Evolutionary conservation across 2,113 vertebrate genomes (phyloP).

Genomic region (Scopus umbretta): DNA sequence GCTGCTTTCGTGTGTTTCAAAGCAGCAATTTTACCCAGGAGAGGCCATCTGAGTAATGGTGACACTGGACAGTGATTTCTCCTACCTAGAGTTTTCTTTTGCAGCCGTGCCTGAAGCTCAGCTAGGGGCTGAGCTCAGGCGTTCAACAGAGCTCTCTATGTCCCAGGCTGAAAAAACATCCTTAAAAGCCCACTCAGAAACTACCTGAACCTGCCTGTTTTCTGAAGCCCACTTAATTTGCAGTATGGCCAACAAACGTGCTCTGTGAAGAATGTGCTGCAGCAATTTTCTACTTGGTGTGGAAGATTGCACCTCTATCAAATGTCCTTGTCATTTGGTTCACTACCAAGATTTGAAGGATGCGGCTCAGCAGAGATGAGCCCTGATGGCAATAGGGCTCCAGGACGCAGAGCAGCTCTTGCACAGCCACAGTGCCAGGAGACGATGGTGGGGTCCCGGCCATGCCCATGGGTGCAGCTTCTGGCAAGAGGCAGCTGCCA

Average conservation of each 20-base stretch:
- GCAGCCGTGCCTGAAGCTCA: accelerated
- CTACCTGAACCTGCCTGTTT: neutral
- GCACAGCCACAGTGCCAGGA: neutral
- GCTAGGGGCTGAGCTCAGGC: neutral
- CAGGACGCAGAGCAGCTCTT: neutral
- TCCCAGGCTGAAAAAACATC: neutral
- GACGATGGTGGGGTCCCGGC: neutral
- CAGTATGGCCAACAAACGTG: neutral
- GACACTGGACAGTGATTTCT: neutral
- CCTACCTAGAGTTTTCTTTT: neutral
- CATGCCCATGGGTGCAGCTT: neutral
- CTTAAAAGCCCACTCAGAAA: neutral
- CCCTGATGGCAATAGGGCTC: neutral
- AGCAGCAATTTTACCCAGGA: neutral
- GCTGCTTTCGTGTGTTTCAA: neutral
- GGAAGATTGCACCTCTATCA: neutral
- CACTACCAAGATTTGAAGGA: neutral
- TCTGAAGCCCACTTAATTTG: neutral
- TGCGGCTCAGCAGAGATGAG: neutral
- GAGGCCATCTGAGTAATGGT: neutral
- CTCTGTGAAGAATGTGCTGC: neutral
- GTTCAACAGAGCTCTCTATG: neutral
- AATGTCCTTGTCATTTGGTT: neutral
- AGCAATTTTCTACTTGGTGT: neutral
- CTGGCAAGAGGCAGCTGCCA: neutral